A percentile compares a stretch with the other conserved stretches of the same genome.
Conservation (phyloP, 2,797 vertebrate genomes). For the Platalea minor region DNA sequence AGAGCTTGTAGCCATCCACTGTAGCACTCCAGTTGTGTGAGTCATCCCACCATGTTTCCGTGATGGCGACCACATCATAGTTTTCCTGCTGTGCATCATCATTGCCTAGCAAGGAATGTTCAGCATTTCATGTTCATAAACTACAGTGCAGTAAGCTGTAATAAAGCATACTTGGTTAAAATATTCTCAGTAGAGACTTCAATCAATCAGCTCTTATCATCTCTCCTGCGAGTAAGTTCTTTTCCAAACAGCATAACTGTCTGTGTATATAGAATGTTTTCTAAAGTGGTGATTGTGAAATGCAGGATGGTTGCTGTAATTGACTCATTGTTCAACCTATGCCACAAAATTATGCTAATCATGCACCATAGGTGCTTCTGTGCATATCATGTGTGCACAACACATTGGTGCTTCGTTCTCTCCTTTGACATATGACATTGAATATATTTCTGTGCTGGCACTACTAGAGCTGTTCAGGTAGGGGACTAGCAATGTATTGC, state of each 20-base stretch:
- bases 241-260: not conserved
- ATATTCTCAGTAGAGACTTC: not conserved
- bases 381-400: not conserved
- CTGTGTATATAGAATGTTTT: not conserved
- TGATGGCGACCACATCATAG: too few relatives aligned
- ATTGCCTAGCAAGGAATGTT: not conserved
- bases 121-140: not conserved
- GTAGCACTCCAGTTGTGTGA: too few relatives aligned
- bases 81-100: not conserved
- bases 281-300: slow-evolving; percentile 9
- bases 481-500: not conserved
- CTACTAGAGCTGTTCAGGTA: not conserved
- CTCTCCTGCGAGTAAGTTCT: not conserved
- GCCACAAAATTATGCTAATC: not conserved
- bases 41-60: too few relatives aligned
- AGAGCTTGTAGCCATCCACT: too few relatives aligned
- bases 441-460: not conserved
- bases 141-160: not conserved
- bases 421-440: not conserved
- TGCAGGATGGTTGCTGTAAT: not conserved
- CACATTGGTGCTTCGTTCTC: not conserved
- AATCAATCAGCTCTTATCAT: not conserved
- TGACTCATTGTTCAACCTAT: slow-evolving; percentile 1
- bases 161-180: not conserved
- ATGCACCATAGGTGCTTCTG: not conserved